Evolutionary conservation across 2,113 vertebrate genomes (phyloP).

Genomic region (Brienomyrus brachyistius): DNA sequence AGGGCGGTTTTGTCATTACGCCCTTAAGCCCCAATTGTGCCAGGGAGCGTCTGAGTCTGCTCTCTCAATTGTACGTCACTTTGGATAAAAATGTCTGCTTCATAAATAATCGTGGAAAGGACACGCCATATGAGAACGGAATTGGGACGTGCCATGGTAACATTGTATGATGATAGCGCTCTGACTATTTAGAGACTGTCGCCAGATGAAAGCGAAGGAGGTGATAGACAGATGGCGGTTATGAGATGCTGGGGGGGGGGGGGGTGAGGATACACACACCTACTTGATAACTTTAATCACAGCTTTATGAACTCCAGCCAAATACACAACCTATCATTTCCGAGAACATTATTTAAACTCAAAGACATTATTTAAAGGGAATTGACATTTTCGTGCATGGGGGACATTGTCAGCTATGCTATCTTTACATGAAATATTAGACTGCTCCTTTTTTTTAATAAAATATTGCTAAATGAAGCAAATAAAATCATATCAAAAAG

Average conservation of each 20-base stretch:
- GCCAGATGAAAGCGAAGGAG: neutral
- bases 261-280: neutral
- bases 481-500: neutral
- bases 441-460: neutral
- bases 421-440: neutral
- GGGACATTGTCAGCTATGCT: neutral
- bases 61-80: neutral
- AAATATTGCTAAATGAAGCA: neutral
- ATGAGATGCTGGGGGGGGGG: neutral
- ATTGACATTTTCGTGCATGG: neutral
- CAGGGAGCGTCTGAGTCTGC: neutral
- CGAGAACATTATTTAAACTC: neutral
- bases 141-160: neutral
- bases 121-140: neutral
- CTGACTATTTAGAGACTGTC: neutral
- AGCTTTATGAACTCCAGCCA: neutral
- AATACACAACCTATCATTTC: neutral
- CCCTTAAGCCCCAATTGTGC: neutral
- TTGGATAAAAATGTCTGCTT: neutral
- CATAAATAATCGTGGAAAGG: neutral
- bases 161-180: neutral
- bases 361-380: neutral
- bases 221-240: neutral
- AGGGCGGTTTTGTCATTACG: neutral
- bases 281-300: neutral